These are phyloP conservation scores for Cydia pomonella DNA, from an alignment of 1,140 invertebrate species.

Conservation along the genomic window DNA sequence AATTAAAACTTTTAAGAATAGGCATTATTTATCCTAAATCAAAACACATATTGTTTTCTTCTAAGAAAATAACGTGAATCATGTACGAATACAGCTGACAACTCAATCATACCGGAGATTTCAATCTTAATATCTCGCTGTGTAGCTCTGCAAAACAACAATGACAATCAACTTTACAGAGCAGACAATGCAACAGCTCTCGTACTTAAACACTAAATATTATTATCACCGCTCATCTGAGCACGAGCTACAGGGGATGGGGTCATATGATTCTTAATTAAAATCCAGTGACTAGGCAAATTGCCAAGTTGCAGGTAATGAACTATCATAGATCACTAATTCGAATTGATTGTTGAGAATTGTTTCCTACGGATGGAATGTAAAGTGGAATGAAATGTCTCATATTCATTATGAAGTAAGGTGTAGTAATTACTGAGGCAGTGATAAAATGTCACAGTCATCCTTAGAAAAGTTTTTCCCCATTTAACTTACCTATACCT, in stretches of 20 bases:
- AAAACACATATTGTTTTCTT: constrained; percentile 55
- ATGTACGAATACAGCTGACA: constrained; percentile 58
- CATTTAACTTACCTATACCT: no score
- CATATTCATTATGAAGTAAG: neutral
- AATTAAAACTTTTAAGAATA: constrained; percentile 70
- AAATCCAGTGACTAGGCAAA: constrained; percentile 64
- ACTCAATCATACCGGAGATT: constrained; percentile 55
- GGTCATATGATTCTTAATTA: constrained; percentile 58
- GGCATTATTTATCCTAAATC: constrained; percentile 63
- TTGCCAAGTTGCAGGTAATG: constrained; percentile 41
- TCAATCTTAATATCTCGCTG: constrained; percentile 65
- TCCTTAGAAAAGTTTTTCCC: no score
- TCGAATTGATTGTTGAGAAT: constrained; percentile 52
- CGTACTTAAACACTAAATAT: constrained; percentile 53
- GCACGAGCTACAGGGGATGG: constrained; percentile 46
- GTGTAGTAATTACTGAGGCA: neutral
- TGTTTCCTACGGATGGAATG: constrained; percentile 22
- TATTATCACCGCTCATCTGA: constrained; percentile 53
- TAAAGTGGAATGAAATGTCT: neutral
- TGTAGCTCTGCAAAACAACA: constrained; percentile 58
- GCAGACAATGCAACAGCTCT: constrained; percentile 50
- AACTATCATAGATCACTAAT: constrained; percentile 48
- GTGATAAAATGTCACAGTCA: neutral
- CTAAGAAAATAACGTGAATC: constrained; percentile 67
- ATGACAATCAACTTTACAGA: constrained; percentile 60